A percentile compares a stretch with the other conserved stretches of the same genome.
Evolutionary conservation across 2,113 vertebrate species (phyloP).

Genomic region (Sapajus apella): DNA sequence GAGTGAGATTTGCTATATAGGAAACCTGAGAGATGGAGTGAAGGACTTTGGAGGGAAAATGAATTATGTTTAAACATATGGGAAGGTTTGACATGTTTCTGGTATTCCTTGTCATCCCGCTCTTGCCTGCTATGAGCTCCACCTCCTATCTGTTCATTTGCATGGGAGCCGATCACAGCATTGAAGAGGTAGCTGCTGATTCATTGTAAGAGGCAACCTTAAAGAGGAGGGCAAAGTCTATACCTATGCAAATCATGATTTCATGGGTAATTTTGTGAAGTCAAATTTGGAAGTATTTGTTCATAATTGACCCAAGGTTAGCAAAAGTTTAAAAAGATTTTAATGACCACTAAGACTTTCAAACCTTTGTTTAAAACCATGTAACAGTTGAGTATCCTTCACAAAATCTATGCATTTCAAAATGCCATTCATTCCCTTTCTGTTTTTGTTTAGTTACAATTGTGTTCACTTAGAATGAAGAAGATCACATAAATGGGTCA

Average conservation of each 20-base stretch:
- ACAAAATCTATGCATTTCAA: background rate
- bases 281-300: background rate
- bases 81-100: background rate
- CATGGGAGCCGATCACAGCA: background rate
- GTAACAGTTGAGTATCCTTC: background rate
- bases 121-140: background rate
- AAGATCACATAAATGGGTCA: background rate
- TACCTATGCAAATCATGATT: background rate
- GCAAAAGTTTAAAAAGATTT: background rate
- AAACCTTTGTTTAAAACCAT: background rate
- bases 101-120: too few species aligned
- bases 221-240: background rate
- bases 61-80: background rate
- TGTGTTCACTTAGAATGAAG: background rate
- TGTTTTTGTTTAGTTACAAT: background rate
- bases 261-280: background rate
- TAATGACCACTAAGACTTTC: background rate
- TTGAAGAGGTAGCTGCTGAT: background rate
- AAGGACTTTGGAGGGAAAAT: background rate
- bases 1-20: background rate
- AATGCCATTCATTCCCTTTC: background rate
- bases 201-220: background rate
- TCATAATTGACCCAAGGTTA: background rate
- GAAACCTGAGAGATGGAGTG: background rate
- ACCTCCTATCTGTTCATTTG: background rate